Evolutionary conservation across 2,888 invertebrate genomes (phyloP), one percentile per base, ranked within the genome.

Genomic region (Tridacna gigas): DNA sequence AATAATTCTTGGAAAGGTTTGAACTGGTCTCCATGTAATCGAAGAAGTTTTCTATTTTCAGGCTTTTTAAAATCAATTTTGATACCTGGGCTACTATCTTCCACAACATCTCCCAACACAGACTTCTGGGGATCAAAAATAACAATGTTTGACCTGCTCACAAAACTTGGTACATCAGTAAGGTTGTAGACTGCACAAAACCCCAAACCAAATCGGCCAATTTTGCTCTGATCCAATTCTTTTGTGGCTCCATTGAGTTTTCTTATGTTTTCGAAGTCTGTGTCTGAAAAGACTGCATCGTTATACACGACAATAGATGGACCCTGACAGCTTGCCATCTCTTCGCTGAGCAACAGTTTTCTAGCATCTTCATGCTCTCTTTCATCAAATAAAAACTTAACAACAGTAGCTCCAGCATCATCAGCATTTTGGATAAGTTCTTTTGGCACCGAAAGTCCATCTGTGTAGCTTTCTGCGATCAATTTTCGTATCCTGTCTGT

Each of bases 171-270:
- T 9, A 93, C 91, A 89, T 94, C 94, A 11, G 94, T 94, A 12
- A 94, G 63, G 77, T 94, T 94, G 82, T 94, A 94, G 20, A 94
- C 93, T 12, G 93, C 89, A 80, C 93, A 93, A 89, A 94, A 94
- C 1, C 94, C 94, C 13, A 94, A 89, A 45, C 94, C 94, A 90
- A 94, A 94, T 74, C 92, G 89, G 20, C 94, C 94, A 73, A 94
- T 91, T 82, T 93, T 94, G 11, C 90, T 90, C 26, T 85, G 86
- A 26, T 92, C 88, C 18, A 84, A 79, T 81, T 89, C 89, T 79
- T 94, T 94, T 11, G 93, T 93, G 12, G 91, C 94, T 18, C 93
- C 93, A 79, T 92, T 91, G 22, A 94, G 88, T 84, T 92, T 93
- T 25, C 88, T 91, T 15, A 94, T 93, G 81, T 94, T 93, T 45